Percentiles rank a stretch among this genome's conserved stretches.
These are phyloP conservation scores for Cordilura impudica DNA, from an alignment of 2,888 invertebrate species.

Conservation along the genomic window DNA sequence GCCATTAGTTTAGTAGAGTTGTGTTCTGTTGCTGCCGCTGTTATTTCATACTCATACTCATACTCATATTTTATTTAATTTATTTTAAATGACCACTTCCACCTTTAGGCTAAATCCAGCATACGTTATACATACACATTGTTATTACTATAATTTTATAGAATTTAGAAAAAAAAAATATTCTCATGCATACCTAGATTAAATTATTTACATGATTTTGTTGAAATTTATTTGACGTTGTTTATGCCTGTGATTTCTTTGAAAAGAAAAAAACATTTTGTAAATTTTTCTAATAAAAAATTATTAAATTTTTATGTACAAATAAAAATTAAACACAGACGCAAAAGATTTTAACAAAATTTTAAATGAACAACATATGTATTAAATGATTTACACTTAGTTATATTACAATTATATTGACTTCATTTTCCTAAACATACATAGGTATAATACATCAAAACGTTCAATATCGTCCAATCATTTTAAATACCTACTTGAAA, in stretches of 20 bases:
- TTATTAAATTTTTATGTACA: too few relatives aligned
- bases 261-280: too few relatives aligned
- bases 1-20: neutral
- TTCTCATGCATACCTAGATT: neutral
- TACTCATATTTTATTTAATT: slow-evolving; percentile 29
- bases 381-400: too few relatives aligned
- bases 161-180: neutral
- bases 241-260: neutral
- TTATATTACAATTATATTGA: too few relatives aligned
- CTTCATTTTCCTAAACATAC: too few relatives aligned
- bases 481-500: too few relatives aligned
- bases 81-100: slow-evolving; percentile 40
- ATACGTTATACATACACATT: neutral
- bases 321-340: too few relatives aligned
- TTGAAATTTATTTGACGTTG: neutral
- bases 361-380: too few relatives aligned
- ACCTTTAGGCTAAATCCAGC: slow-evolving; percentile 25
- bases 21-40: neutral
- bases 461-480: too few relatives aligned
- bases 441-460: too few relatives aligned
- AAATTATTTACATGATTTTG: neutral
- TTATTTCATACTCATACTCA: neutral
- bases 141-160: neutral
- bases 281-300: too few relatives aligned
- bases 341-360: too few relatives aligned